Evolutionary conservation across 30 jellyfish, hydroid and myxozoan species (phyloP).

Genomic region (Hydractinia symbiolongicarpus): DNA sequence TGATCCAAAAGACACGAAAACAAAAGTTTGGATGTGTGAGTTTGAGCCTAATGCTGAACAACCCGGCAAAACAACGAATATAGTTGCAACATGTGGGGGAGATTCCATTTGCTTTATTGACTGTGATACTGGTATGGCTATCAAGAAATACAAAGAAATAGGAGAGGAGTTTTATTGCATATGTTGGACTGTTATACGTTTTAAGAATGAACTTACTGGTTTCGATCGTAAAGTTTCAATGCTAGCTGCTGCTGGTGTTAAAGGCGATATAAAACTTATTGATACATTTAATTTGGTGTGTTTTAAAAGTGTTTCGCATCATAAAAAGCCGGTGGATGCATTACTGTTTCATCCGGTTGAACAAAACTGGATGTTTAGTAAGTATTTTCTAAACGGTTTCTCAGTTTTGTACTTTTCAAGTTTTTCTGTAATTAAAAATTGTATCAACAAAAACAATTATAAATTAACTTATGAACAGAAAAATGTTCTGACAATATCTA

Average conservation of each 20-base stretch:
- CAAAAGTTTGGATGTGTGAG: constrained; percentile 99
- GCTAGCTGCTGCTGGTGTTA: constrained; percentile 92
- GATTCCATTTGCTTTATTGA: constrained; percentile 91
- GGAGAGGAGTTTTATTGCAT: constrained; percentile 90
- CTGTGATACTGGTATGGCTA: constrained; percentile 71
- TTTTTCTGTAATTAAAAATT: no score
- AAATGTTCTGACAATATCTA: no score
- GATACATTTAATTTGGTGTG: constrained; percentile 83
- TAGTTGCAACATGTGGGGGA: constrained; percentile 99
- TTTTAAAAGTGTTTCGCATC: constrained; percentile 82
- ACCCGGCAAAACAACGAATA: constrained; percentile 75
- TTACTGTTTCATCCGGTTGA: constrained; percentile 75
- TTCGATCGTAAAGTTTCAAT: constrained; percentile 29
- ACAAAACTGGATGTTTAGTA: constrained; percentile 91
- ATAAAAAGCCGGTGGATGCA: constrained; percentile 91
- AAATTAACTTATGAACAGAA: no score
- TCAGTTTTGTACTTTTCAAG: no score
- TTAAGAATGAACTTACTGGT: constrained; percentile 31
- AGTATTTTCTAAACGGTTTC: constrained; percentile 10
- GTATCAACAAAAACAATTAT: no score
- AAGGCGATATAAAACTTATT: constrained; percentile 84
- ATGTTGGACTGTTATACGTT: constrained; percentile 77
- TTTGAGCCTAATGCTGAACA: constrained; percentile 78
- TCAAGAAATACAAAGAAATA: constrained; percentile 79
- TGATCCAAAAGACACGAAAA: constrained; percentile 89